Base-by-base conservation (phyloP, 2,797 vertebrate genomes). In the Sylvia borin region DNA sequence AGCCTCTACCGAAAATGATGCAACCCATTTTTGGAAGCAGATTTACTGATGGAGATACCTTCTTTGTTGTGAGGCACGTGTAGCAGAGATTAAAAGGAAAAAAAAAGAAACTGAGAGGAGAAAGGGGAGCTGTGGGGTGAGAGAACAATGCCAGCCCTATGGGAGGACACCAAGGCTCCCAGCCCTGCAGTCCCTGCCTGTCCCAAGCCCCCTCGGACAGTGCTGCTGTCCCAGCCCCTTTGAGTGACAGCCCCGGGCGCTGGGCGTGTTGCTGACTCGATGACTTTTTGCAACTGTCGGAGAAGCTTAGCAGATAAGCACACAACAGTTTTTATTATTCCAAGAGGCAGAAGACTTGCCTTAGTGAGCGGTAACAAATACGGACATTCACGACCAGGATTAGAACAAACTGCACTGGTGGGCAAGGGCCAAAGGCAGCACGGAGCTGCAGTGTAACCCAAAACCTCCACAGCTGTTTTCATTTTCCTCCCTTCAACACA, bases 391-490 rank as follows among this genome's bases (percentile, higher is more conserved):
- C 94, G 77, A 97, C 87, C 66, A n/a, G 97, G 97, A 98, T 98
- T 98, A 98, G 95, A 96, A 95, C 92, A 95, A 97, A 96, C 98
- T 96, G 97, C 96, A 97, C 94, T 93, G 98, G 97, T 98, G 98
- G 97, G 98, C 97, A 96, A 93, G 93, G 97, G 97, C 97, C 96
- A 97, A 97, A 97, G 98, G 97, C 97, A 95, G 94, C 95, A 92
- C 88, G 93, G 96, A 95, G 95, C 96, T 93, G 90, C 92, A 97
- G 92, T 96, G 98, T 98, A 98, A 98, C 97, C 97, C 96, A 97
- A 98, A 98, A 98, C 98, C 98, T 97, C 97, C 81, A 97, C 98
- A 98, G 97, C 98, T 98, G 98, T 98, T 98, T 98, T 97, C 98
- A 98, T 98, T 98, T 98, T 98, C 97, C 97, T 97, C 95, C 95